These are phyloP conservation scores for Cosmia pyralina DNA, from an alignment of 2,888 invertebrate species.

Conservation along the genomic window DNA sequence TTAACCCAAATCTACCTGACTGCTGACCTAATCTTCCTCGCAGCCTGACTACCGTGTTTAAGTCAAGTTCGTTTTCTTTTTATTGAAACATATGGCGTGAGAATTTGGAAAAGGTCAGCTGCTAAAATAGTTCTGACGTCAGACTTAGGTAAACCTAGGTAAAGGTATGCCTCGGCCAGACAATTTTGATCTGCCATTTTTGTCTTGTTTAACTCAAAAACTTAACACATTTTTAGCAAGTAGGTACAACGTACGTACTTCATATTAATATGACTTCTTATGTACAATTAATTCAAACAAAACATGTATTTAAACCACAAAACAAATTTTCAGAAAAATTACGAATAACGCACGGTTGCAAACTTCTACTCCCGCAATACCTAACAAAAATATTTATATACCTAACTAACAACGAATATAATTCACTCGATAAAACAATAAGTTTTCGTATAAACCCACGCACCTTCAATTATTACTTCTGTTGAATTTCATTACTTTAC, in stretches of 20 bases:
- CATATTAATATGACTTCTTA: too few species aligned
- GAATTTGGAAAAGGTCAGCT: constrained; percentile 44
- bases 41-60: constrained; percentile 52
- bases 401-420: constrained; percentile 20
- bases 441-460: constrained; percentile 55
- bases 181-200: neutral
- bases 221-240: too few species aligned
- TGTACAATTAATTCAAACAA: neutral
- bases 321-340: constrained; percentile 11
- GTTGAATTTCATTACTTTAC: constrained; percentile 57
- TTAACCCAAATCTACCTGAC: constrained; percentile 54
- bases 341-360: constrained; percentile 4
- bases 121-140: constrained; percentile 49
- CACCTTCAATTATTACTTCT: constrained; percentile 55
- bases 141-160: constrained; percentile 1
- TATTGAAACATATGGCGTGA: constrained; percentile 12
- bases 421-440: constrained; percentile 51
- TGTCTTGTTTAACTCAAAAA: neutral
- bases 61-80: constrained; percentile 44
- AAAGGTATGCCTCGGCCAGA: neutral
- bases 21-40: constrained; percentile 47
- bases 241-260: too few species aligned
- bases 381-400: constrained; percentile 23
- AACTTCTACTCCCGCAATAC: constrained; percentile 24
- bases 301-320: neutral